These are phyloP conservation scores for Nyctereutes procyonoides DNA, from an alignment of 2,113 vertebrate species.

Conservation along the genomic window DNA sequence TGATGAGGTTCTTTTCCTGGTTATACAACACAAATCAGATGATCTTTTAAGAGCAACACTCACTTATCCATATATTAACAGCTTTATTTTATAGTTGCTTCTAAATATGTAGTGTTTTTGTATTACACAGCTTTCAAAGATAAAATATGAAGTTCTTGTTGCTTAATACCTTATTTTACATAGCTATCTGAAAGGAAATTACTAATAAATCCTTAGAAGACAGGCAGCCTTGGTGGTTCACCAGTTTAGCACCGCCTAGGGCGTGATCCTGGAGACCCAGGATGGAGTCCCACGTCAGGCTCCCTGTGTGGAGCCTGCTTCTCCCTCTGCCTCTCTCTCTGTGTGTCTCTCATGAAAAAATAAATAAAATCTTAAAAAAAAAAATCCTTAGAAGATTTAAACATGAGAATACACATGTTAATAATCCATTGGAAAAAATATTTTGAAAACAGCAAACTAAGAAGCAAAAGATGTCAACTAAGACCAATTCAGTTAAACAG, in stretches of 20 bases:
- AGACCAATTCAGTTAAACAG: background rate
- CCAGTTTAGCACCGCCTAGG: too few species aligned
- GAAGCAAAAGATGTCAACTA: slow-evolving; percentile 21
- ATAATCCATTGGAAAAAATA: background rate
- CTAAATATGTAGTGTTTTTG: slow-evolving; percentile 15
- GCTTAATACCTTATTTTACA: slow-evolving; percentile 50
- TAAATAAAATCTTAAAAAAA: too few species aligned
- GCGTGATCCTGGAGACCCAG: too few species aligned
- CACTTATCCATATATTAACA: background rate
- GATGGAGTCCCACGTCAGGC: too few species aligned
- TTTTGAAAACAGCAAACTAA: slow-evolving; percentile 26
- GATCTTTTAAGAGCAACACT: background rate
- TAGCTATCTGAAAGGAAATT: background rate
- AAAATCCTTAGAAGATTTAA: background rate
- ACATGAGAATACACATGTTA: background rate
- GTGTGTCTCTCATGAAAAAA: too few species aligned
- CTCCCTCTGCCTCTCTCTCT: too few species aligned
- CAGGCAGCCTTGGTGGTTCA: too few species aligned
- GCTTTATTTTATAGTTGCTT: background rate
- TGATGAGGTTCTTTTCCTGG: background rate
- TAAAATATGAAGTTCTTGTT: slow-evolving; percentile 11
- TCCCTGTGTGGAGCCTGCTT: too few species aligned
- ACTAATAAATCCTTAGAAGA: slow-evolving; percentile 12
- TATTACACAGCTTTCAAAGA: background rate
- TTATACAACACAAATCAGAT: background rate